Evolutionary conservation across 2,888 invertebrate genomes (phyloP).

Genomic region (Habroteleia sp.): DNA sequence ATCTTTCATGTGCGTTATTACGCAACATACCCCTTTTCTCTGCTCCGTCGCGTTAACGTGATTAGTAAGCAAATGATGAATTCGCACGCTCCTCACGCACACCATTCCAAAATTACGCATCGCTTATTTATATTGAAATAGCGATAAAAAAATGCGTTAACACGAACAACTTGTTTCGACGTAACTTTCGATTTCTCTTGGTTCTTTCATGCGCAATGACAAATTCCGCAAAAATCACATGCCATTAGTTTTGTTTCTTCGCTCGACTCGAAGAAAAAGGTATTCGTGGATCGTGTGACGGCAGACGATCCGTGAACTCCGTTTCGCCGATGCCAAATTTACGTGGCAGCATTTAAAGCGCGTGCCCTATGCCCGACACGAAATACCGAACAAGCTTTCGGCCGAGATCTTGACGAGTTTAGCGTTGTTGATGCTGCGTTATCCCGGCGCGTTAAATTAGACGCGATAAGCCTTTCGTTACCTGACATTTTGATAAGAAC

Average conservation of each 20-base stretch:
- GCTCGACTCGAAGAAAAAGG: too few relatives aligned
- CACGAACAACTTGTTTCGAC: too few relatives aligned
- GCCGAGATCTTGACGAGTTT: slow-evolving; percentile 65
- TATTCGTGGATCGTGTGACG: slow-evolving; percentile 35
- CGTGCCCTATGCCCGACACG: slow-evolving; percentile 62
- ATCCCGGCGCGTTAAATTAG: slow-evolving; percentile 59
- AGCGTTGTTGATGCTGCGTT: slow-evolving; percentile 60
- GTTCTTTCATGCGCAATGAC: too few relatives aligned
- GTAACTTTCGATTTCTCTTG: too few relatives aligned
- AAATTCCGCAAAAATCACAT: too few relatives aligned
- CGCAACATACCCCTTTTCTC: slow-evolving; percentile 25
- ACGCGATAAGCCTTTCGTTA: slow-evolving; percentile 60
- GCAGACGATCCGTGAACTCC: slow-evolving; percentile 23
- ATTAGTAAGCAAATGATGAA: slow-evolving; percentile 37
- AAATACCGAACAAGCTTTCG: slow-evolving; percentile 64
- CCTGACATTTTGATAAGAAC: slow-evolving; percentile 60
- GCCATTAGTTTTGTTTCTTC: too few relatives aligned
- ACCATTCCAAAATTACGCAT: slow-evolving; percentile 28
- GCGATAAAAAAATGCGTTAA: too few relatives aligned
- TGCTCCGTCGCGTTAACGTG: slow-evolving; percentile 10
- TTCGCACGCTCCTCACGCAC: slow-evolving; percentile 24
- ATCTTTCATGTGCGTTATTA: slow-evolving; percentile 42
- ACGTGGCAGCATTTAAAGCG: slow-evolving; percentile 58
- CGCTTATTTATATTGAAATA: slow-evolving; percentile 36
- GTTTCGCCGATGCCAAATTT: slow-evolving; percentile 53